Evolutionary conservation across 2,113 vertebrate genomes (phyloP), one percentile per base, ranked within the genome.

Genomic region (Myotis yumanensis): DNA sequence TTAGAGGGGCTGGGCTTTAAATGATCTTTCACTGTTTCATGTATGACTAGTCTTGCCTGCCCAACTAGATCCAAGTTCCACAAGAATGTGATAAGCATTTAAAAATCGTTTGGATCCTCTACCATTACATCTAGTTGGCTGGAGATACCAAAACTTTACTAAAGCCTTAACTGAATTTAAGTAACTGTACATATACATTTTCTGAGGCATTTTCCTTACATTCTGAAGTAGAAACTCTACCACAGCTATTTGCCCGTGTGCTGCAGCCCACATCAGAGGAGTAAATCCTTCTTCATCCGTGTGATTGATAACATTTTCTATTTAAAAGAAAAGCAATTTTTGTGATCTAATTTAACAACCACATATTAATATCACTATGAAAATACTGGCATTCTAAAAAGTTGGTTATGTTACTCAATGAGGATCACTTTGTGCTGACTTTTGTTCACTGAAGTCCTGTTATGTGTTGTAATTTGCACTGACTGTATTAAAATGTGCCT

Each of bases 211-310:
- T 97, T 97, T 82, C 91, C 99, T 97, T 98, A 99, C 99, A 90
- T 99, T 99, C 96, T 99, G 99, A 77, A 99, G 99, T 32, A 99
- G 98, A 98, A 99, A 99, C 97, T 99, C 99, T 90, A 99, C 99
- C 54, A 99, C 99, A 94, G 99, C 99, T 87, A 99, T 99, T 96
- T 99, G 99, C 86, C 99, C 99, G 54, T 99, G 99, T 96, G 99
- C 99, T 94, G 99, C 99, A 9, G 99, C 99, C 99, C 99, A 99
- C 99, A 99, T 99, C 88, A 99, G 97, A 22, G 99, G 99, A 1
- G 99, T 99, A 97, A 99, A 99, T 95, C 99, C 99, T 98, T 99
- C 99, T 98, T 99, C 99, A 90, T 99, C 99, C 97, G 99, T 99
- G 93, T 99, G 98, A 98, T 99, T 99, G 97, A 99, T 99, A 93